Evolutionary conservation across 1,140 invertebrate genomes (phyloP).

Genomic region (Macrotrachela quadricornifera): DNA sequence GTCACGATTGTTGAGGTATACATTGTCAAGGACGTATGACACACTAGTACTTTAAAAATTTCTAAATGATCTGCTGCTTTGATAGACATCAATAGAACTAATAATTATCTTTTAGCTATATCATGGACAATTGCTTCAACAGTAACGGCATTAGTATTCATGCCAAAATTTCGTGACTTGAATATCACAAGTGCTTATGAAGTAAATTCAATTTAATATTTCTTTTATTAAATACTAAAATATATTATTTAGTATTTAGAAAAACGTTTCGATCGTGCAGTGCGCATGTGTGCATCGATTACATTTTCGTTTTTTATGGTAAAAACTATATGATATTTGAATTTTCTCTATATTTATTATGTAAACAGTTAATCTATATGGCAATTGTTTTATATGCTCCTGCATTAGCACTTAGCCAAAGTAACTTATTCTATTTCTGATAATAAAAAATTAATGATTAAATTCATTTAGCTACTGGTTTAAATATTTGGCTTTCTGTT

Average conservation of each 20-base stretch:
- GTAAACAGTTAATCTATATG: conserved; percentile 48
- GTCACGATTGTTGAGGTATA: too few species aligned
- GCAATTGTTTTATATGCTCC: conserved; percentile 79
- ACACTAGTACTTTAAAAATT: too few species aligned
- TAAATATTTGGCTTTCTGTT: conserved; percentile 50
- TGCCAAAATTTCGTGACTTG: conserved; percentile 25
- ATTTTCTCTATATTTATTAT: not conserved
- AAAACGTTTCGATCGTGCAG: conserved; percentile 1
- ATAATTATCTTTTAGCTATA: conserved; percentile 10
- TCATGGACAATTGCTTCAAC: conserved; percentile 16
- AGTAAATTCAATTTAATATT: conserved; percentile 2
- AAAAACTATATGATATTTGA: not conserved
- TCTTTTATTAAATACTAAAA: conserved; percentile 5
- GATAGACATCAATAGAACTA: not conserved
- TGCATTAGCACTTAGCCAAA: conserved; percentile 65
- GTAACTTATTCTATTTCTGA: conserved; percentile 34
- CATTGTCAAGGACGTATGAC: too few species aligned
- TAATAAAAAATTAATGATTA: conserved; percentile 17
- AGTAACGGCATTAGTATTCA: conserved; percentile 15
- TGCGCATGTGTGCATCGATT: conserved; percentile 1
- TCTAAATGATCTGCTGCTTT: too few species aligned
- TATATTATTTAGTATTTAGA: not conserved
- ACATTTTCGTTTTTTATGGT: conserved; percentile 8
- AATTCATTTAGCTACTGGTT: conserved; percentile 45
- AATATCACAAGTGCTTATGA: conserved; percentile 23